phyloP scores from a whole-genome alignment of 2,113 vertebrate genomes.

The Rhynchomys soricoides region DNA sequence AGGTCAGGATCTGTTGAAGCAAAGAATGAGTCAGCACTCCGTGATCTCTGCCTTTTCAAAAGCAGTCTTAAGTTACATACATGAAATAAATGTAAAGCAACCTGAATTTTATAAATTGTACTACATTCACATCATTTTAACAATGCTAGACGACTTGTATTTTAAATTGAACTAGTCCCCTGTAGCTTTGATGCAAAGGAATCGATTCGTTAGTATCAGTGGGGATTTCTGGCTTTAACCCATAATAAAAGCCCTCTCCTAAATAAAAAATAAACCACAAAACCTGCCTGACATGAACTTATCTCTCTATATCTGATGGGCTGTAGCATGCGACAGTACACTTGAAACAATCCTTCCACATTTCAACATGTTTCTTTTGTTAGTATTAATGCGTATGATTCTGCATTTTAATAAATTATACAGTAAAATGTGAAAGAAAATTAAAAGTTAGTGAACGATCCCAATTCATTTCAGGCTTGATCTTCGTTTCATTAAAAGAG shows the following conservation, averaged over 20 bases:
- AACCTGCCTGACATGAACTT: not conserved
- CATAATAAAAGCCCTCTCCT: not conserved
- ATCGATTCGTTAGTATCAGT: not conserved
- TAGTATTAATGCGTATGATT: not conserved
- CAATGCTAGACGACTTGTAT: not conserved
- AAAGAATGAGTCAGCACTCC: not conserved
- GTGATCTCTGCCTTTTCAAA: not conserved
- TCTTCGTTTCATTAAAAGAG: constrained; percentile 24
- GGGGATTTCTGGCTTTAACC: not conserved
- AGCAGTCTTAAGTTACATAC: not conserved
- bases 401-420: not conserved
- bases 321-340: not conserved
- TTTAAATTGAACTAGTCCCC: not conserved
- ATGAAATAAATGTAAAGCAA: not conserved
- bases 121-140: not conserved
- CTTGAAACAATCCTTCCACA: not conserved
- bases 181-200: not conserved
- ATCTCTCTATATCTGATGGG: not conserved
- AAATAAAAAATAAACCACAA: not conserved
- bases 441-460: not conserved
- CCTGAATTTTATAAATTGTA: not conserved
- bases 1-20: not conserved
- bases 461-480: not conserved
- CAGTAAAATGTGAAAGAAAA: constrained; percentile 8
- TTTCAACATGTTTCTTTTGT: not conserved